These are phyloP conservation scores for Diabrotica undecimpunctata DNA, from an alignment of 1,140 invertebrate genomes.

Conservation along the genomic window DNA sequence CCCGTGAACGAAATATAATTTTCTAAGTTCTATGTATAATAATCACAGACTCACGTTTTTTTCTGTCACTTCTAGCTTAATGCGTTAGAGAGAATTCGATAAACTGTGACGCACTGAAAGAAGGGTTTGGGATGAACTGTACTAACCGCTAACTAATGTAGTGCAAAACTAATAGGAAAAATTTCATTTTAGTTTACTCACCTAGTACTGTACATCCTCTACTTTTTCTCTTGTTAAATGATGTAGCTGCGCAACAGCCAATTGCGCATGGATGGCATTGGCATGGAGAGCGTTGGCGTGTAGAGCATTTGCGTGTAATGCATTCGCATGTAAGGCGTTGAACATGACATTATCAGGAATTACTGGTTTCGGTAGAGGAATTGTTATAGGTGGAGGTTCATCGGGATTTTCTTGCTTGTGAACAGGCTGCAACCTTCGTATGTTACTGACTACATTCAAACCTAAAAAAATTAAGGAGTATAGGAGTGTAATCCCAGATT, in stretches of 20 bases:
- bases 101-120: too few relatives aligned
- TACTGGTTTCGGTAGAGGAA: constrained; percentile 39
- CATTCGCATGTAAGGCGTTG: constrained; percentile 25
- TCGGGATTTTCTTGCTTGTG: constrained; percentile 36
- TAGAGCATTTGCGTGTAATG: constrained; percentile 11
- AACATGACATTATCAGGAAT: constrained; percentile 35
- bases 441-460: constrained; percentile 44
- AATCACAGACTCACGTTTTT: too few relatives aligned
- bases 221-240: constrained; percentile 14
- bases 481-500: neutral
- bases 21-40: too few relatives aligned
- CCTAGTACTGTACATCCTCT: neutral
- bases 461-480: constrained; percentile 26
- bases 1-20: too few relatives aligned
- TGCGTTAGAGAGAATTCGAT: too few relatives aligned
- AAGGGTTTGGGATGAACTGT: too few relatives aligned
- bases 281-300: constrained; percentile 28
- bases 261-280: constrained; percentile 27
- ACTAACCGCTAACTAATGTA: too few relatives aligned
- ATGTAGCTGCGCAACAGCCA: constrained; percentile 8
- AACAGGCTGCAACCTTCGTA: constrained; percentile 40
- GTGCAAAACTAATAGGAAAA: too few relatives aligned
- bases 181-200: neutral
- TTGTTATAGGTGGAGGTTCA: constrained; percentile 40
- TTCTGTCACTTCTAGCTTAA: too few relatives aligned